Evolutionary conservation across 2,797 vertebrate genomes (phyloP), one percentile per base, ranked within the genome.

Genomic region (Pipistrellus pipistrellus): DNA sequence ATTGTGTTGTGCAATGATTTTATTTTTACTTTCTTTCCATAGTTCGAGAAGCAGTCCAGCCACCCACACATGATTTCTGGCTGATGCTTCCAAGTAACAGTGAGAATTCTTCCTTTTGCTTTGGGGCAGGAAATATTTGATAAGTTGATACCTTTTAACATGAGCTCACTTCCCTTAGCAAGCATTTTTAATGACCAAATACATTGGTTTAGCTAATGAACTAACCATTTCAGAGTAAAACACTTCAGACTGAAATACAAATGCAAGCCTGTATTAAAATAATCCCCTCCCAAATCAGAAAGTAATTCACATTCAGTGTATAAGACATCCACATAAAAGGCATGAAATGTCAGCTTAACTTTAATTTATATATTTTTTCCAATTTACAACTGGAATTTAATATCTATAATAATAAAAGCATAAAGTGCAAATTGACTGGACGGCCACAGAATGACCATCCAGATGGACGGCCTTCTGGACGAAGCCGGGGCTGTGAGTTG

Each of bases 141-240:
- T 46, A 1, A 13, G 17, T 20, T 64, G 68, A 30, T 72, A 30
- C 27, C 15, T 30, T 71, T 30, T 71, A 53, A 64, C 0, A 0
- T 76, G 17, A 90, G 38, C 17, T 53, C 30, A 83, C n/a, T 83
- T 93, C 11, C 44, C 38, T 12, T 78, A 30, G 59, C 32, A 83
- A 51, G 72, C 27, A 6, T 62, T 62, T 62, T 38, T 38, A 41
- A 27, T 3, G 35, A 88, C 35, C 14, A 38, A 57, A 21, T 78
- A 21, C 18, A 38, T 57, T 57, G 75, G 55, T 25, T 71, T 44
- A 81, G 83, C 62, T 85, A 84, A 53, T 11, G 30, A 68, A 20
- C 27, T 88, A 41, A 64, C 59, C 44, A 12, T 71, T 78, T 93
- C 71, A 46, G 25, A 83, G 78, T 64, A 51, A 96, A 91, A 88